These are phyloP conservation scores for Channallabes apus DNA, from an alignment of 2,797 vertebrate genomes.

Conservation along the genomic window DNA sequence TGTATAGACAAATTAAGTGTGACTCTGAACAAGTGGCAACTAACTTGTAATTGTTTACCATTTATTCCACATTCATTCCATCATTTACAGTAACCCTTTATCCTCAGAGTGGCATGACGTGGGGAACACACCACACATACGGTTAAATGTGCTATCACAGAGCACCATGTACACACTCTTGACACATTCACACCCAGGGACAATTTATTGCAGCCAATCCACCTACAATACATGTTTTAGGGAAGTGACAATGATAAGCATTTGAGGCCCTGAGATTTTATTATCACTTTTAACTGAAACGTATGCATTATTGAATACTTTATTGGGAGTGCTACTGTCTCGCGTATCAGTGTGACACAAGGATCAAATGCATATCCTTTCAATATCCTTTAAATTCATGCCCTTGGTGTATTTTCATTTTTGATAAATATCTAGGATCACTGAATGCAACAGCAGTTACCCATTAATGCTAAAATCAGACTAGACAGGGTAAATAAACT, in stretches of 20 bases:
- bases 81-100: neutral
- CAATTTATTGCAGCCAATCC: conserved; percentile 1
- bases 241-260: conserved; percentile 15
- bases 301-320: neutral
- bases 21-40: neutral
- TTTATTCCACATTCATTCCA: neutral
- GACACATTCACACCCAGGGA: neutral
- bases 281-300: neutral
- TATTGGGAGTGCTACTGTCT: neutral
- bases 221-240: conserved; percentile 6
- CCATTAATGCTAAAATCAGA: neutral
- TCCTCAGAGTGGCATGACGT: neutral
- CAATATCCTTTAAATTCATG: neutral
- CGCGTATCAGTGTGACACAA: neutral
- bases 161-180: neutral
- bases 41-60: neutral
- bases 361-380: neutral
- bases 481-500: neutral
- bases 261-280: too few relatives aligned
- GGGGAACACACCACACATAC: neutral
- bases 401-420: neutral
- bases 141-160: neutral
- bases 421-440: neutral
- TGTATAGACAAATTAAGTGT: neutral
- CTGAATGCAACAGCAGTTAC: neutral